Conservation (phyloP, 2,113 vertebrate species). For the Melanerpes aurifrons region DNA sequence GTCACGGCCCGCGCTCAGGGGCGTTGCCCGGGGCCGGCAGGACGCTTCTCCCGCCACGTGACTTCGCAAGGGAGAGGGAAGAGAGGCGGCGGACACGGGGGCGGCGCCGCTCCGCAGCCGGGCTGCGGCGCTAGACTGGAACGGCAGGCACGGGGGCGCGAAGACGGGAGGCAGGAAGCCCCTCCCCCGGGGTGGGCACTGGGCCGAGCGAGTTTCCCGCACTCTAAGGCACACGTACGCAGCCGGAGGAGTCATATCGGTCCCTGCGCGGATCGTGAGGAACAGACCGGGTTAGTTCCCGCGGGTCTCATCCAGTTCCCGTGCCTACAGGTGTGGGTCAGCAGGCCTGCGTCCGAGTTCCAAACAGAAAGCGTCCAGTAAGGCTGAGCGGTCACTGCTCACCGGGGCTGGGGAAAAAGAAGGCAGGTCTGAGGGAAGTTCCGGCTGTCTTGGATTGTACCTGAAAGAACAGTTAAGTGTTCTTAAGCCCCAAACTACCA, state of each 20-base stretch:
- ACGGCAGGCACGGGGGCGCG: background rate
- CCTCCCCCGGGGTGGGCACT: too few species aligned
- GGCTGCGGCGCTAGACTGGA: too few species aligned
- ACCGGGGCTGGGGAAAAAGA: background rate
- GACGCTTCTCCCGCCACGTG: background rate
- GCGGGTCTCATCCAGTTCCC: fast-evolving
- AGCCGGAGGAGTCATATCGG: fast-evolving
- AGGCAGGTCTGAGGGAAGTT: fast-evolving
- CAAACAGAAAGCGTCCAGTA: background rate
- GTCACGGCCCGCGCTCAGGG: background rate
- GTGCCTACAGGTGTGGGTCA: fast-evolving
- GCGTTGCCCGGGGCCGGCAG: background rate
- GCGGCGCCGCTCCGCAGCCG: too few species aligned
- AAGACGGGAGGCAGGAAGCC: too few species aligned
- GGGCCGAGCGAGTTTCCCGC: background rate
- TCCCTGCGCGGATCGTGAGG: fast-evolving
- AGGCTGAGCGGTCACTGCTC: background rate
- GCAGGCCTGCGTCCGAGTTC: background rate
- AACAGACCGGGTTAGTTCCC: fast-evolving
- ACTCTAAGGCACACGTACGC: fast-evolving
- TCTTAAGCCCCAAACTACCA: background rate
- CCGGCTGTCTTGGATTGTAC: fast-evolving
- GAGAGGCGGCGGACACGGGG: too few species aligned
- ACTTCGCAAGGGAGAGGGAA: background rate
- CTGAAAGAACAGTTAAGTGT: fast-evolving